Base-by-base conservation (phyloP, 64 coral and sea anemone species). In the Trachythela sp. region DNA sequence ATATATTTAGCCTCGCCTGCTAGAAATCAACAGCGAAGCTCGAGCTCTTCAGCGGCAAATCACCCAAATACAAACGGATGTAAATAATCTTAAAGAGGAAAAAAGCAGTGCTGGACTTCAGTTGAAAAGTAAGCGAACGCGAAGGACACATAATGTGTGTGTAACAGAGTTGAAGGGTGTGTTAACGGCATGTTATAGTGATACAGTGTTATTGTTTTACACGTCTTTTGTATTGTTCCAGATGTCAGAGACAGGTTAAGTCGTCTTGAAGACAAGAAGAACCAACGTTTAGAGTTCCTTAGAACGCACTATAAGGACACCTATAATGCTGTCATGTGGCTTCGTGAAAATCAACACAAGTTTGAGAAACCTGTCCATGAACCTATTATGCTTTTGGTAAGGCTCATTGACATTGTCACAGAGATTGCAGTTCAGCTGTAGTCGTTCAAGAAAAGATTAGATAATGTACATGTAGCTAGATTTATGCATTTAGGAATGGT, bases 281-380 rank as follows among this genome's bases (percentile, higher is more conserved):
- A 99, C 60, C 90, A 88, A 42, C 91, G 95, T 0, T 59, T 99
- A 48, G 92, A 99, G 22, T 51, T 87, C 45, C 54, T 99, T 6
- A 85, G 95, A 8, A 94, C 90, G 29, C 88, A 71, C 42, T 83
- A 71, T 84, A 85, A 71, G 36, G 95, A 98, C 48, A 98, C 95
- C 8, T 98, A 94, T 40, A 98, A 98, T 93, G 95, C 95, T 54
- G 93, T 98, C 8, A 92, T 98, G 83, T 98, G 95, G 95, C 89
- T 98, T 13, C 85, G 95, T 39, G 94, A 87, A 71, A 98, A 98
- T 59, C 88, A 94, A 83, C 54, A 98, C 68, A 93, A 60, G 56
- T 98, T 98, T 84, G 86, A 67, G 7, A 49, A 75, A 1, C 88
- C 86, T 37, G 90, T 98, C 15, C 91, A 94, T 93, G 93, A 98